Evolutionary conservation across 2,888 invertebrate species (phyloP).

Genomic region (Chymomyza caudatula): DNA sequence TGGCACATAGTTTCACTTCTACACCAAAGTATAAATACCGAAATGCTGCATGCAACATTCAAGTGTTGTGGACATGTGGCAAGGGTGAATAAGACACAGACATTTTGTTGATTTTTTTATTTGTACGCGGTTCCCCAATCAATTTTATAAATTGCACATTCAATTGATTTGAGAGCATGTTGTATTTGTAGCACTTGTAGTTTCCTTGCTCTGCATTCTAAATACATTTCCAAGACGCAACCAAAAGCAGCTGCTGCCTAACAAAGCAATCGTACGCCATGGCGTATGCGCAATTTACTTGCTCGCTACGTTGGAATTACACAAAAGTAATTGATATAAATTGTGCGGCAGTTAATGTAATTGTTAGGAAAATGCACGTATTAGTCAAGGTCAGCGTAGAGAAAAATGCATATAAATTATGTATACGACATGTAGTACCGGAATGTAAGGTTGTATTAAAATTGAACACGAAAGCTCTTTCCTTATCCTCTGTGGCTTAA

Average conservation of each 20-base stretch:
- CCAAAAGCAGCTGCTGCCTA: constrained; percentile 22
- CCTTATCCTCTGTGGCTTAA: too few species aligned
- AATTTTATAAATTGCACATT: constrained; percentile 65
- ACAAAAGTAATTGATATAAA: background rate
- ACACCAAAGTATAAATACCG: background rate
- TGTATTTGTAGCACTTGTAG: constrained; percentile 4
- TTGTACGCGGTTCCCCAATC: constrained; percentile 39
- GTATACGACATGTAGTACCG: constrained; percentile 4
- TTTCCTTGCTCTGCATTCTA: constrained; percentile 17
- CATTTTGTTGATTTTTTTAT: background rate
- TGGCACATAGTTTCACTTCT: background rate
- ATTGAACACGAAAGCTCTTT: too few species aligned
- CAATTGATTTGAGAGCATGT: constrained; percentile 55
- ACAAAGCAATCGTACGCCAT: background rate
- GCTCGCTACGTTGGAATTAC: background rate
- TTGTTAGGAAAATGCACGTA: background rate
- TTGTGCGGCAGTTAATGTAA: constrained; percentile 15
- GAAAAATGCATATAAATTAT: constrained; percentile 7
- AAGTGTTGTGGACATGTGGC: background rate
- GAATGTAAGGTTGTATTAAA: too few species aligned
- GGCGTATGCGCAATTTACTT: constrained; percentile 33
- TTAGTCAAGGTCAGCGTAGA: constrained; percentile 18
- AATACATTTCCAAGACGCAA: constrained; percentile 26
- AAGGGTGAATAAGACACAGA: background rate
- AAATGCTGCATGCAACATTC: background rate